Evolutionary conservation across 2,113 vertebrate genomes (phyloP).

Genomic region (Lepisosteus osseus): DNA sequence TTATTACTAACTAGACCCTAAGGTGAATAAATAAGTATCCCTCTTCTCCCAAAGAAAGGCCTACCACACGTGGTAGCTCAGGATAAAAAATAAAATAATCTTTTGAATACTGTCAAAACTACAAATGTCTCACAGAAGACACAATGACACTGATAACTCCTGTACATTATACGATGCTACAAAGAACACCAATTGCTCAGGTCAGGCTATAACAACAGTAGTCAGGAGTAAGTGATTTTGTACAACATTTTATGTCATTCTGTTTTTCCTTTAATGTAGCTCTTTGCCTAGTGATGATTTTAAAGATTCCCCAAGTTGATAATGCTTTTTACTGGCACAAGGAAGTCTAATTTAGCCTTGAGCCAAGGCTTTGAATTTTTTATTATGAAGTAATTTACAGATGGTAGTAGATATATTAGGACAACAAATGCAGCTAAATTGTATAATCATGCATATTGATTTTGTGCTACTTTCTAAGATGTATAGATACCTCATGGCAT

Average conservation of each 20-base stretch:
- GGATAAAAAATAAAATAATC: no score
- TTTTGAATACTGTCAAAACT: no score
- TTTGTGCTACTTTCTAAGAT: conserved; percentile 67
- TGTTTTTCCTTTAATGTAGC: conserved; percentile 29
- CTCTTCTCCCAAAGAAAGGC: no score
- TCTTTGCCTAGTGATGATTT: conserved; percentile 45
- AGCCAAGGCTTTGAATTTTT: conserved; percentile 66
- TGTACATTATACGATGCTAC: conserved; percentile 12
- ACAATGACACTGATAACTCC: no score
- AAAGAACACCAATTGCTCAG: conserved; percentile 31
- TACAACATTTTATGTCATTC: conserved; percentile 51
- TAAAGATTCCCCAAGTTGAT: conserved; percentile 57
- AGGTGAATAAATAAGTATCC: no score
- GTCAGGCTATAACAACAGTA: conserved; percentile 47
- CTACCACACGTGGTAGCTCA: no score
- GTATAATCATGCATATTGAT: conserved; percentile 64
- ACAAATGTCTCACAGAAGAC: no score
- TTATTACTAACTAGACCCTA: no score
- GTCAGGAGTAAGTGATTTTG: conserved; percentile 52
- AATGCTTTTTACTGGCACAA: conserved; percentile 50
- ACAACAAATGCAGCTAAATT: conserved; percentile 66
- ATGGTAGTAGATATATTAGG: conserved; percentile 66
- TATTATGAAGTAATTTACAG: conserved; percentile 70
- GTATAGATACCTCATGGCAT: conserved; percentile 60
- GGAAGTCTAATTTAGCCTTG: conserved; percentile 57